Conservation (phyloP, 2,797 vertebrate species). For the Tympanoctomys barrerae region DNA sequence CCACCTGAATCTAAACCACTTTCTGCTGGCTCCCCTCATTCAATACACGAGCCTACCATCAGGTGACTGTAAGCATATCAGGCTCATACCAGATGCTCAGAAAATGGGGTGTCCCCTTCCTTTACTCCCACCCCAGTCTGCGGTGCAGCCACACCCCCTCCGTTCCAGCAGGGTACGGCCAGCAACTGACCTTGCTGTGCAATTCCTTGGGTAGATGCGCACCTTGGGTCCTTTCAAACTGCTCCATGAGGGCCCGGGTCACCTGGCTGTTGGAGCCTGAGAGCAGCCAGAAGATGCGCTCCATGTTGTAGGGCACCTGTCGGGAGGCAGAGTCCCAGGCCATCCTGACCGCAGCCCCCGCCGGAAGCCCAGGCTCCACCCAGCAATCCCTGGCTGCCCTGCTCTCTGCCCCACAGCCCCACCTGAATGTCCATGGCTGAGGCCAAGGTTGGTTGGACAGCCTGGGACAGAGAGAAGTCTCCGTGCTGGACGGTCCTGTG, state of each 20-base stretch:
- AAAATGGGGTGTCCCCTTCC: neutral
- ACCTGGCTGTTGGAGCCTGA: constrained; percentile 86
- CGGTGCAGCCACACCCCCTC: neutral
- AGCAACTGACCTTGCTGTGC: constrained; percentile 87
- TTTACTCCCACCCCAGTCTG: neutral
- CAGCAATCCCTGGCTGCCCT: neutral
- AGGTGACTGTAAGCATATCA: neutral
- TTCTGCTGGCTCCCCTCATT: neutral
- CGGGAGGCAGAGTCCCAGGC: neutral
- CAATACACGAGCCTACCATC: neutral
- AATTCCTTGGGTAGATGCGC: constrained; percentile 89
- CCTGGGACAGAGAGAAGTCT: constrained; percentile 92
- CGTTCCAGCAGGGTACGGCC: neutral
- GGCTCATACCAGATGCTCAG: neutral
- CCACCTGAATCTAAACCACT: neutral
- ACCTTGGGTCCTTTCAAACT: constrained; percentile 89
- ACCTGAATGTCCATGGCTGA: constrained; percentile 98
- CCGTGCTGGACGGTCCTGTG: constrained; percentile 91
- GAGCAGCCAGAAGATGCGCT: constrained; percentile 96
- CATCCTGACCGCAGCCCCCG: neutral
- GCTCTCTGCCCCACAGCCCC: neutral
- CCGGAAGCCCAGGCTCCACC: no score
- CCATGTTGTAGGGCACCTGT: constrained; percentile 97
- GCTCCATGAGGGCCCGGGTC: constrained; percentile 92
- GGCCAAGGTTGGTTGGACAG: constrained; percentile 91